phyloP scores from a whole-genome alignment of 1,140 invertebrate species.

The Wasmannia auropunctata region DNA sequence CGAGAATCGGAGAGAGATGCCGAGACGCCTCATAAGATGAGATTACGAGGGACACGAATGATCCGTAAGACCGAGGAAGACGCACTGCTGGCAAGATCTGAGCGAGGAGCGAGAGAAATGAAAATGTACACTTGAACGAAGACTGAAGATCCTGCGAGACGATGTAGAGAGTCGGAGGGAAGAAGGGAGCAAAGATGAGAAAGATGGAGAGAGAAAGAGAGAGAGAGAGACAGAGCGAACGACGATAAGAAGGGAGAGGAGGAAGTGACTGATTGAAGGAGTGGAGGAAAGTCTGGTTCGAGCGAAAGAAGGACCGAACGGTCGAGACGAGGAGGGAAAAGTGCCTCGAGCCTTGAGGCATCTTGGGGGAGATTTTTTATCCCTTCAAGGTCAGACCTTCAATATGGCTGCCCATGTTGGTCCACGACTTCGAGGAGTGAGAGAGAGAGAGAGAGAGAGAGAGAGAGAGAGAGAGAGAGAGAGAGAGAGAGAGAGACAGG shows the following conservation, averaged over 20 bases:
- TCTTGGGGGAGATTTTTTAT: slow-evolving; percentile 81
- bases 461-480: slow-evolving; percentile 41
- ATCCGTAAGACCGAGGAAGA: slow-evolving; percentile 33
- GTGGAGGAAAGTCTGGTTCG: slow-evolving; percentile 64
- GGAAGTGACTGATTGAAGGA: slow-evolving; percentile 73
- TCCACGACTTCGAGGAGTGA: slow-evolving; percentile 75
- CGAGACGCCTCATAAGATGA: slow-evolving; percentile 62
- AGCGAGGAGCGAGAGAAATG: slow-evolving; percentile 22
- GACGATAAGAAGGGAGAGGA: slow-evolving; percentile 63
- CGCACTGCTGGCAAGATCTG: slow-evolving; percentile 6
- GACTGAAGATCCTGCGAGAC: slow-evolving; percentile 46
- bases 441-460: slow-evolving; percentile 4
- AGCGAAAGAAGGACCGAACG: slow-evolving; percentile 52
- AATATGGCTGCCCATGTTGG: slow-evolving; percentile 82
- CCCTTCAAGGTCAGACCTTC: slow-evolving; percentile 84
- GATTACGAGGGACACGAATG: slow-evolving; percentile 62
- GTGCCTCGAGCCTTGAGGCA: slow-evolving; percentile 73
- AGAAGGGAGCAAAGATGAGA: not conserved
- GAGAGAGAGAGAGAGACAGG: slow-evolving; percentile 51
- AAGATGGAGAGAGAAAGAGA: slow-evolving; percentile 4
- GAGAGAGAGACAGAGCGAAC: not conserved
- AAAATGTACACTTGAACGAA: slow-evolving; percentile 40
- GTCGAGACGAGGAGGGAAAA: slow-evolving; percentile 59
- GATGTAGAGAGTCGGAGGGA: slow-evolving; percentile 2
- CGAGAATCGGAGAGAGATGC: slow-evolving; percentile 46